Conservation (phyloP, 2,113 vertebrate species). For the Ovis canadensis region DNA sequence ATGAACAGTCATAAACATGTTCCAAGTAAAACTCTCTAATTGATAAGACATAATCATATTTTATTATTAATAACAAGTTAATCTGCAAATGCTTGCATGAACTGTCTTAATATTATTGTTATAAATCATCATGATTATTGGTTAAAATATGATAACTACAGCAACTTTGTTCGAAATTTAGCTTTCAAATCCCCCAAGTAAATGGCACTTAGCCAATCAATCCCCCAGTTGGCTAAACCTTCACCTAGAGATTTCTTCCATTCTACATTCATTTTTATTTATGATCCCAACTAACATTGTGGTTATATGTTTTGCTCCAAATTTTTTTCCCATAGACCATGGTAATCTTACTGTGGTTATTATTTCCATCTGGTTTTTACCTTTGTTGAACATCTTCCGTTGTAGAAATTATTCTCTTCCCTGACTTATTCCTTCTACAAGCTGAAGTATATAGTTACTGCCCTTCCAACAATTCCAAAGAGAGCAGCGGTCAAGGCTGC, state of each 20-base stretch:
- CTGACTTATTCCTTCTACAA: not conserved
- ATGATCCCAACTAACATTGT: not conserved
- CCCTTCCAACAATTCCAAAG: not conserved
- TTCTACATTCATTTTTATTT: slow-evolving; percentile 30
- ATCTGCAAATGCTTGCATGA: not conserved
- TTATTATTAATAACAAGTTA: not conserved
- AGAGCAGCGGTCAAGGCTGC: not conserved
- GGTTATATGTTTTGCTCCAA: not conserved
- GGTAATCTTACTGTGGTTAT: not conserved
- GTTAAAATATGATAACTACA: not conserved
- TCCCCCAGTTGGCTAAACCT: not conserved
- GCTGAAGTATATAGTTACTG: not conserved
- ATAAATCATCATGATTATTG: not conserved
- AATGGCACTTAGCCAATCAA: not conserved
- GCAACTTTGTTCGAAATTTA: not conserved
- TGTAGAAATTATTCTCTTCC: not conserved
- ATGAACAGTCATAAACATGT: not conserved
- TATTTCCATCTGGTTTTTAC: not conserved
- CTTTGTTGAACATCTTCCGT: not conserved
- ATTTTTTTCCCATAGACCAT: not conserved
- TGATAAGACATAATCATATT: not conserved
- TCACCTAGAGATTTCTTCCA: not conserved
- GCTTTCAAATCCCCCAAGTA: slow-evolving; percentile 5
- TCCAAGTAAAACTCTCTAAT: not conserved
- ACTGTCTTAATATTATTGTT: not conserved